Evolutionary conservation across 2,888 invertebrate genomes (phyloP), one percentile per base, ranked within the genome.

Genomic region (Limnephilus marmoratus): DNA sequence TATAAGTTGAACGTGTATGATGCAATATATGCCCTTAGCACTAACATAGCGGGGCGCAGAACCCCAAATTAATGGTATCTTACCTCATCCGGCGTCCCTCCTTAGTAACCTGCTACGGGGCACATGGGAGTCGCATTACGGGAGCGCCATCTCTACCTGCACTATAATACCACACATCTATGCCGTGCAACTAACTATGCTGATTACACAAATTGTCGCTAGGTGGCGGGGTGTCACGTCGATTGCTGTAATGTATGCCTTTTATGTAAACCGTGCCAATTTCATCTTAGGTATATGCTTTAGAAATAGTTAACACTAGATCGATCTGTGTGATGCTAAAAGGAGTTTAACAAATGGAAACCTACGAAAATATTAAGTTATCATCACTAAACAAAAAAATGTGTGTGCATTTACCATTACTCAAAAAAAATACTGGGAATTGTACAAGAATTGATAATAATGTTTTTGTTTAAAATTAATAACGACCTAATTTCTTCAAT

Each of bases 21-120:
- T 68, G 68, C 68, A 68, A 68, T 68, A 68, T 68, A 68, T 68
- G 24, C 68, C 68, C 24, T 68, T 53, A 53, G 53, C 53, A 53
- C 13, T 49, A 49, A 49, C 15, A 18, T n/a, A 68, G 68, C 68
- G 4, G 68, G 68, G 68, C 68, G 7, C 68, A n/a, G n/a, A 68
- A 68, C 68, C 68, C 68, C 68, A 68, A 68, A 86, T 86, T 86
- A 86, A 86, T 86, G 86, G 86, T 45, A 29, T 45, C 41, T 24
- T n/a, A 37, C 86, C 85, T n/a, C 37, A n/a, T 41, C 85, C 85
- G n/a, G 41, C 12, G n/a, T 45, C 1, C 24, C 37, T n/a, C 24
- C 24, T 68, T 68, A 68, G 24, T n/a, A 68, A 24, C 68, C 68
- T 68, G 68, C 68, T 68, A 68, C 68, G 24, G 68, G n/a, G n/a